These are phyloP conservation scores for Jordanella pulchra DNA, from an alignment of 2,797 vertebrate genomes.

Conservation along the genomic window DNA sequence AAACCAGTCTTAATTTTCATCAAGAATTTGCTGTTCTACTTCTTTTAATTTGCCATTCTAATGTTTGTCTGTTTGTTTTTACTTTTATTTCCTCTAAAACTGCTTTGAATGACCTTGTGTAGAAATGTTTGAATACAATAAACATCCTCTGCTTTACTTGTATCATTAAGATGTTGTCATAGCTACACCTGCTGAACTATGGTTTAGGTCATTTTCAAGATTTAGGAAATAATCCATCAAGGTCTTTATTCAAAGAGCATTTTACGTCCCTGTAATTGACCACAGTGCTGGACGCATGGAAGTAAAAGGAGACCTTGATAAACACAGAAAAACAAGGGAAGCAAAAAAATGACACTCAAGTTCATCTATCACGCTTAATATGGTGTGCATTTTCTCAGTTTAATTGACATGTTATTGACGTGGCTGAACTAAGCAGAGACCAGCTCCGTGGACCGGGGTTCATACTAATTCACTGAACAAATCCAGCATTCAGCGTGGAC, in stretches of 20 bases:
- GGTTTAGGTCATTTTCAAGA: not conserved
- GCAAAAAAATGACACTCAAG: not conserved
- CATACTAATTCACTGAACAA: slow-evolving; percentile 60
- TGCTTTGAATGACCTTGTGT: not conserved
- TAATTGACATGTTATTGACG: slow-evolving; percentile 61
- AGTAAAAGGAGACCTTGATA: too few relatives aligned
- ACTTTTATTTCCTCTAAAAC: not conserved
- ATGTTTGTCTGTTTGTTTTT: not conserved
- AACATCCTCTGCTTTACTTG: not conserved
- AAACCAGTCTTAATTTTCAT: not conserved
- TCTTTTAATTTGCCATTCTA: not conserved
- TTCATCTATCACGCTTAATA: not conserved
- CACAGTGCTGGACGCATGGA: too few relatives aligned
- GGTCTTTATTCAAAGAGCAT: too few relatives aligned
- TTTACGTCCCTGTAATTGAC: too few relatives aligned
- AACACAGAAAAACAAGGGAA: not conserved
- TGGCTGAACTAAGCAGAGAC: slow-evolving; percentile 59
- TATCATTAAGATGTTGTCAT: not conserved
- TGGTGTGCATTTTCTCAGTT: slow-evolving; percentile 9
- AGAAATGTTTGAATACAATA: not conserved
- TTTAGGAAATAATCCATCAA: too few relatives aligned
- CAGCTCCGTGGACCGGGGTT: slow-evolving; percentile 63
- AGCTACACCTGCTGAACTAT: not conserved
- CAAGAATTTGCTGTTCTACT: not conserved
- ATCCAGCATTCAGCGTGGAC: slow-evolving; percentile 39